Evolutionary conservation across 1,140 invertebrate species (phyloP).

Genomic region (Lepidurus packardi): DNA sequence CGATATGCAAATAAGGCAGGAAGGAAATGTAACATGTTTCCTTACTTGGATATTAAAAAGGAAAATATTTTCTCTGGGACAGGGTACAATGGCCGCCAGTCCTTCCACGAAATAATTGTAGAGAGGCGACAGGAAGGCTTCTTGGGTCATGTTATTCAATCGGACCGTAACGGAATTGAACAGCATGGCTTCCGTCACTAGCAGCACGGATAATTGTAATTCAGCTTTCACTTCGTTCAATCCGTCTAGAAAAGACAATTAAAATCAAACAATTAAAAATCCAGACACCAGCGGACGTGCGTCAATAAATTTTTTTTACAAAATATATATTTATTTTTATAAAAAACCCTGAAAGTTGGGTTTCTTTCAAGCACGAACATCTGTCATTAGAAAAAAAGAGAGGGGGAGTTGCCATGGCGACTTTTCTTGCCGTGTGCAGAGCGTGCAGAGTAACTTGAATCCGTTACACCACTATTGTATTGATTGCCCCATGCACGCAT

Average conservation of each 20-base stretch:
- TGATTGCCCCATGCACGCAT: background rate
- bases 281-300: background rate
- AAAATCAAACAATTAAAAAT: constrained; percentile 30
- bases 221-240: constrained; percentile 83
- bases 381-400: background rate
- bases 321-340: background rate
- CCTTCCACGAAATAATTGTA: constrained; percentile 85
- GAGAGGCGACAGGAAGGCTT: constrained; percentile 85
- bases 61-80: constrained; percentile 85
- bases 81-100: constrained; percentile 83
- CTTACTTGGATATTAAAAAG: constrained; percentile 81
- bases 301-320: background rate
- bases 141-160: constrained; percentile 85
- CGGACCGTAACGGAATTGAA: constrained; percentile 90
- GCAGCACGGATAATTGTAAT: constrained; percentile 77
- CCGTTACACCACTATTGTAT: constrained; percentile 18
- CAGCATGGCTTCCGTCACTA: constrained; percentile 92
- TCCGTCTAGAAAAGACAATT: constrained; percentile 58
- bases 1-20: background rate
- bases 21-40: constrained; percentile 8
- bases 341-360: background rate
- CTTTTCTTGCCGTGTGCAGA: constrained; percentile 7
- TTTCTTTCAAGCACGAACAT: constrained; percentile 13
- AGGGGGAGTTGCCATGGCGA: constrained; percentile 20
- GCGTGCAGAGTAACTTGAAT: constrained; percentile 17